A percentile compares a stretch with the other conserved stretches of the same genome.
Conservation (phyloP, 2,888 invertebrate species). For the Conus canariensis region DNA sequence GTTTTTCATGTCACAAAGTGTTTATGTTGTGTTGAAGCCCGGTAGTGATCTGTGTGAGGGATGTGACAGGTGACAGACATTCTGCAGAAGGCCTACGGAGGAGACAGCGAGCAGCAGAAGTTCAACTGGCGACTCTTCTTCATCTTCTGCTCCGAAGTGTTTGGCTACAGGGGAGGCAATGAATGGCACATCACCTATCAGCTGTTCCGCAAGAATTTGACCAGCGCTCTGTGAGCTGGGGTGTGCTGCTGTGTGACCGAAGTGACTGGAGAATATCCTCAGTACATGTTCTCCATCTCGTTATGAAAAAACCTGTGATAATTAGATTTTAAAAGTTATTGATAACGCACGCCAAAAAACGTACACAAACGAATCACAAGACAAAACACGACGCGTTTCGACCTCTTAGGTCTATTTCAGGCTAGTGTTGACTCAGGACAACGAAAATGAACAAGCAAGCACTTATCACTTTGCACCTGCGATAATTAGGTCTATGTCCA, state of each 20-base stretch:
- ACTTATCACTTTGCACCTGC: too few species aligned
- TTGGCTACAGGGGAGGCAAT: slow-evolving; percentile 70
- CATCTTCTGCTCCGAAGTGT: slow-evolving; percentile 73
- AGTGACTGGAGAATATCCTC: background rate
- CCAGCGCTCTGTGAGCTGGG: slow-evolving; percentile 53
- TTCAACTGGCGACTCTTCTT: slow-evolving; percentile 74
- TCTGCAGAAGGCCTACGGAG: slow-evolving; percentile 61
- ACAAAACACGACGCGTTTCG: too few species aligned
- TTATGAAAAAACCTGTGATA: too few species aligned
- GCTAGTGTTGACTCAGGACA: too few species aligned
- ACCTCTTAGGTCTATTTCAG: too few species aligned
- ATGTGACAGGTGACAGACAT: slow-evolving; percentile 56
- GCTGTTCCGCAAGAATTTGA: slow-evolving; percentile 65
- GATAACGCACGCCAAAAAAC: too few species aligned
- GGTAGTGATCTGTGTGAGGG: background rate
- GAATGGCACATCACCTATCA: slow-evolving; percentile 71
- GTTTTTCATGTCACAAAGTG: too few species aligned
- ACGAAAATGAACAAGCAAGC: too few species aligned
- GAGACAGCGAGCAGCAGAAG: slow-evolving; percentile 65
- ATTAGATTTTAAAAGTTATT: too few species aligned
- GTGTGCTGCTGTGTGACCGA: background rate
- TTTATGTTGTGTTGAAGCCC: too few species aligned
- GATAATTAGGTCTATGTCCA: too few species aligned
- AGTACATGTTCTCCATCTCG: background rate
- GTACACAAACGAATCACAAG: too few species aligned